phyloP scores from a whole-genome alignment of 23 tunicate genomes.

The Diplosoma virens region DNA sequence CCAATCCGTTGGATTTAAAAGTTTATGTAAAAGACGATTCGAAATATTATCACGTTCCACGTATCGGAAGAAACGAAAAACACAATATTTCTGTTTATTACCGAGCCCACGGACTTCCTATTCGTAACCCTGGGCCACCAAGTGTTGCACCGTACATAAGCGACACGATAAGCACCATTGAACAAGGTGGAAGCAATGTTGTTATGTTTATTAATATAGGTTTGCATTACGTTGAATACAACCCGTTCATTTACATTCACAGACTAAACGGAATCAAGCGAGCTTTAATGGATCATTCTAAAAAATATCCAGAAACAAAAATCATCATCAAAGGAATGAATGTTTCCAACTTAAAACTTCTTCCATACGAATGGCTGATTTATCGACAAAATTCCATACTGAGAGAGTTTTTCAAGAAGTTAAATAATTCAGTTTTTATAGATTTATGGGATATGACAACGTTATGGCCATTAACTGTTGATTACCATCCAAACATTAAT shows the following conservation, averaged over 20 bases:
- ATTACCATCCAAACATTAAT: conserved; percentile 4
- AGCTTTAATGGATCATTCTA: not conserved
- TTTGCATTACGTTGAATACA: conserved; percentile 10
- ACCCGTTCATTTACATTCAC: conserved; percentile 13
- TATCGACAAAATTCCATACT: conserved; percentile 10
- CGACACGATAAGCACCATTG: conserved; percentile 25
- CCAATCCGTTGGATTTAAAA: not conserved
- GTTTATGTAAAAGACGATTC: not conserved
- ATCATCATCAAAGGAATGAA: conserved; percentile 29
- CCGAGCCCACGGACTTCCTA: conserved; percentile 48
- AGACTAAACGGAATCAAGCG: conserved; percentile 13
- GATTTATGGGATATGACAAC: conserved; percentile 48
- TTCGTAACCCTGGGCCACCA: conserved; percentile 34
- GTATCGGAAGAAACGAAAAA: not conserved
- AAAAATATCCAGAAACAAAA: conserved; percentile 17
- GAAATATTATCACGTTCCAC: conserved; percentile 15
- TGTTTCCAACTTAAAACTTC: not conserved
- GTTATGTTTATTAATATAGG: conserved; percentile 31
- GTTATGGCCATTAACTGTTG: conserved; percentile 1
- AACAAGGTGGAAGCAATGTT: conserved; percentile 37
- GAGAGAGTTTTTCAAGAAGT: not conserved
- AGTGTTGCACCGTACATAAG: conserved; percentile 38
- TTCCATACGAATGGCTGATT: conserved; percentile 15
- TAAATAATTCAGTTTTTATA: not conserved
- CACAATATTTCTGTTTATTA: conserved; percentile 38